Evolutionary conservation across 2,888 invertebrate genomes (phyloP), one percentile per base, ranked within the genome.

Genomic region (Athalia circularis): DNA sequence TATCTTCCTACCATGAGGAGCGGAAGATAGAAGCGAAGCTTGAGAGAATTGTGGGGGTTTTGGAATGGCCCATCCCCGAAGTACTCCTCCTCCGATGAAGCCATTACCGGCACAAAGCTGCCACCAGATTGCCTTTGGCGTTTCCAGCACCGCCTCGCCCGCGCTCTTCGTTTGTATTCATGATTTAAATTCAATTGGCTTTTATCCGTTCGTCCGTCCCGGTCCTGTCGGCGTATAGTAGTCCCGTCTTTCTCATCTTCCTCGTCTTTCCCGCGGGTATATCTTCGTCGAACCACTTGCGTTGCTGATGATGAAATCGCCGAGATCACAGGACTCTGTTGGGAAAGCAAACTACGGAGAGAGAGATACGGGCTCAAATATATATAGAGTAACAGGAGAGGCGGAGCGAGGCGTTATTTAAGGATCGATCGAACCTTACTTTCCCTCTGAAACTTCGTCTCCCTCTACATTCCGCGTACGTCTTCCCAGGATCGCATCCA

Each of bases 141-240:
- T 82, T 87, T 85, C 84, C 85, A 82, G 86, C 84, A 84, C 83
- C 85, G 80, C 79, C 67, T 77, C 80, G 82, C 83, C 84, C 84
- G 84, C 84, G 86, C 85, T 29, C 29, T 86, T 89, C 87, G 86
- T 89, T 88, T 87, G 87, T 89, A 90, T 90, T 90, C 90, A 89
- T 90, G 88, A 88, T 90, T 90, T 86, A 88, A 90, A 90, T 88
- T 88, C 88, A 88, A 90, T 90, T 89, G 89, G 86, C 90, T 89
- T 89, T 89, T 89, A 90, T 90, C 88, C 87, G 88, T 75, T 57
- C 75, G 75, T 62, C 85, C 84, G 85, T 87, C 86, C 87, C 84
- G 85, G 85, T 83, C 79, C 74, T 74, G 61, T 61, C 81, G 81
- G 15, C 47, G 52, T 62, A 45, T 68, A 7, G 29, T 29, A 29